phyloP scores from a whole-genome alignment of 1,140 invertebrate genomes.

The Bombus ignitus region DNA sequence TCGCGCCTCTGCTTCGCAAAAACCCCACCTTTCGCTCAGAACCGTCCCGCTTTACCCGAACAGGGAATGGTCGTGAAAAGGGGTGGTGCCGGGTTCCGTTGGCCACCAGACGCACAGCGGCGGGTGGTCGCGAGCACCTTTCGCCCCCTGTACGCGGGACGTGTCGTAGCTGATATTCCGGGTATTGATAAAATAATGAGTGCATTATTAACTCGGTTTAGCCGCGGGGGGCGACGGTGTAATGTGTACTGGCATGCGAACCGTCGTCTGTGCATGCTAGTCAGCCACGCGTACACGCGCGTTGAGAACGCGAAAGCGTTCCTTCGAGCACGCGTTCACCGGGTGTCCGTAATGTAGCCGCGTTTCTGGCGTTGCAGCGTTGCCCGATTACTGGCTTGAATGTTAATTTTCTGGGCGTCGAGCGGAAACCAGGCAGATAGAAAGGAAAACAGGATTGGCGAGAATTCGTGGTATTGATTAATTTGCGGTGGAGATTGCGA shows the following conservation, averaged over 20 bases:
- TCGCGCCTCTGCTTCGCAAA: not conserved
- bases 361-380: conserved; percentile 42
- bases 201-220: conserved; percentile 74
- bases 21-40: not conserved
- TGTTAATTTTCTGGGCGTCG: not conserved
- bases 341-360: conserved; percentile 45
- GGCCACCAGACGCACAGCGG: conserved; percentile 19
- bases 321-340: conserved; percentile 35
- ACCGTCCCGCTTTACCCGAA: conserved; percentile 42
- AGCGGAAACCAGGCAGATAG: not conserved
- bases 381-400: conserved; percentile 1
- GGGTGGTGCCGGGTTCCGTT: conserved; percentile 25
- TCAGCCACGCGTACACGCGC: conserved; percentile 41
- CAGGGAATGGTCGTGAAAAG: conserved; percentile 55
- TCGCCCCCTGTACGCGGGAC: conserved; percentile 37
- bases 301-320: conserved; percentile 13
- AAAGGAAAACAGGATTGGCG: not conserved
- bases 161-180: conserved; percentile 69
- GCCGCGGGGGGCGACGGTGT: conserved; percentile 47
- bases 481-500: not conserved
- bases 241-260: conserved; percentile 74
- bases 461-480: conserved; percentile 9
- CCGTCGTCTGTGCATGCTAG: conserved; percentile 42
- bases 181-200: conserved; percentile 78
- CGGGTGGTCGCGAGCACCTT: conserved; percentile 46